These are phyloP conservation scores for Yponomeuta cagnagella DNA, from an alignment of 2,888 invertebrate species.

Conservation along the genomic window DNA sequence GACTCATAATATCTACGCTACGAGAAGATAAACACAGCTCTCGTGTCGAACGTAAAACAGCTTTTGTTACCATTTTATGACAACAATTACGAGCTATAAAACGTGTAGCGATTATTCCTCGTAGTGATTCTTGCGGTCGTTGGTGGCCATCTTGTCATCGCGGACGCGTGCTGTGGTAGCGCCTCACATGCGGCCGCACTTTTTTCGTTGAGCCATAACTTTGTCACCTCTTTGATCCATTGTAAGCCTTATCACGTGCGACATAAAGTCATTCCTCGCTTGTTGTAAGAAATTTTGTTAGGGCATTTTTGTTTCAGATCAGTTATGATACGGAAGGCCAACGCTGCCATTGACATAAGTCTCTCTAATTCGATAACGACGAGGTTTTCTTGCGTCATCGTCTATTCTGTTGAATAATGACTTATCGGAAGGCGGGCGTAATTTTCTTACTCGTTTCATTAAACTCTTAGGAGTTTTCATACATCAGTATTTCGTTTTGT, in stretches of 20 bases:
- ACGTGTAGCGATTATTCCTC: conserved; percentile 69
- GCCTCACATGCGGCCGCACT: conserved; percentile 1
- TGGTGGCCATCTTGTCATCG: conserved; percentile 52
- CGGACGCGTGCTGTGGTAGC: conserved; percentile 35
- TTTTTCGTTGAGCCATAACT: background rate
- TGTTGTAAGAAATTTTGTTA: background rate
- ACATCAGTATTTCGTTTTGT: background rate
- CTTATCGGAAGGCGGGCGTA: background rate
- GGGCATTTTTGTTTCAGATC: background rate
- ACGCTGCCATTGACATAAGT: conserved; percentile 10
- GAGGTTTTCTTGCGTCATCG: conserved; percentile 9
- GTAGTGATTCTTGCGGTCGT: conserved; percentile 64
- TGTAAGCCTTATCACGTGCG: background rate
- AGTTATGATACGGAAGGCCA: conserved; percentile 10
- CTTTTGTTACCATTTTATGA: conserved; percentile 74
- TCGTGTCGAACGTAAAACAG: conserved; percentile 71
- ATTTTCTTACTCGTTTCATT: background rate
- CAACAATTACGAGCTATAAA: conserved; percentile 75
- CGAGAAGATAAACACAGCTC: conserved; percentile 65
- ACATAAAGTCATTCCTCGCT: background rate
- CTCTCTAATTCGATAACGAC: conserved; percentile 9
- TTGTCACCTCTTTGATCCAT: background rate
- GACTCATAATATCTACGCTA: conserved; percentile 53
- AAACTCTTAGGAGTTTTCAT: background rate
- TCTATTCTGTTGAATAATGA: background rate